Evolutionary conservation across 2,113 vertebrate species (phyloP).

Genomic region (Castor canadensis): DNA sequence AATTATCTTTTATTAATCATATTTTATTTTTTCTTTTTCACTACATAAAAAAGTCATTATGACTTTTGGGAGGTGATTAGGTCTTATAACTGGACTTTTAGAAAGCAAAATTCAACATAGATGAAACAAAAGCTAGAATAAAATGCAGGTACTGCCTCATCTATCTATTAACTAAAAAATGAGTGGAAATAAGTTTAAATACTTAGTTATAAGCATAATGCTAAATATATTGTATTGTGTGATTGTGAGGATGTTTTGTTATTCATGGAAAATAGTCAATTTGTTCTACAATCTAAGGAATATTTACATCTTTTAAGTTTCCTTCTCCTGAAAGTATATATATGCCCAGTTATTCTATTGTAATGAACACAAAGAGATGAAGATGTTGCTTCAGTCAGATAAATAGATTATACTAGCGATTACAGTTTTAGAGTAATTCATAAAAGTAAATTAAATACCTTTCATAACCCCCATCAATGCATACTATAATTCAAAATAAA

Average conservation of each 20-base stretch:
- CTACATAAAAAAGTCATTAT: background rate
- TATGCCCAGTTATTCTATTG: background rate
- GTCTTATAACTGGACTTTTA: background rate
- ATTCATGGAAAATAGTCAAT: slow-evolving; percentile 13
- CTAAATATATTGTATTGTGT: background rate
- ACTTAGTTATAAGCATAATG: background rate
- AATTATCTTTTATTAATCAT: background rate
- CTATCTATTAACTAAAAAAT: background rate
- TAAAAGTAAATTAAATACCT: slow-evolving; percentile 5
- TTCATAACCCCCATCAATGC: background rate
- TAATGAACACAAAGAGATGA: background rate
- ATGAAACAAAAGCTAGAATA: background rate
- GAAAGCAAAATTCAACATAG: background rate
- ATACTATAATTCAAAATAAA: background rate
- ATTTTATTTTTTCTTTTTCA: background rate
- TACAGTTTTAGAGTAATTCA: background rate
- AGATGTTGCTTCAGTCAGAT: background rate
- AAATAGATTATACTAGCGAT: slow-evolving; percentile 21
- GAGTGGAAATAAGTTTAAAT: background rate
- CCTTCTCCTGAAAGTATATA: background rate
- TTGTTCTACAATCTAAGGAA: background rate
- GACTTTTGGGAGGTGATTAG: background rate
- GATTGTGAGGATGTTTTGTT: background rate
- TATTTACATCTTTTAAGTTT: background rate
- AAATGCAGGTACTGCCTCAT: background rate